Base-by-base conservation (phyloP, 2,113 vertebrate species). In the Hymenochirus boettgeri region DNA sequence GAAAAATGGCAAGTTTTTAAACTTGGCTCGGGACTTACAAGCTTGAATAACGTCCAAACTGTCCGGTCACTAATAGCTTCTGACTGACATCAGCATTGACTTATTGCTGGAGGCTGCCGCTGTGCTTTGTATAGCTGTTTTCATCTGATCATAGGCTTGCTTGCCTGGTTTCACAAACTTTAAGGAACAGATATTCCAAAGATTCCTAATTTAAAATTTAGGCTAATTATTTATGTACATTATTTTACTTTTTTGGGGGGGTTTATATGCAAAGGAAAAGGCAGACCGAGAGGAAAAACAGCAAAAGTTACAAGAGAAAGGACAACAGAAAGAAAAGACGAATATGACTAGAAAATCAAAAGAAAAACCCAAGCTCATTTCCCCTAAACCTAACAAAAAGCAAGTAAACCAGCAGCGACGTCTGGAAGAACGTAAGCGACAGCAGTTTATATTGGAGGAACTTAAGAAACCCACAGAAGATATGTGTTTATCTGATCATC, bases 381-480 rank as follows among this genome's bases (percentile, higher is more conserved):
- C 51, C 4, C 80, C 77, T 15, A 94, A 88, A 73, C 74, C 75
- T 0, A 92, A 93, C 5, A 91, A 91, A 74, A 85, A 86, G 3
- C 77, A 83, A 55, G 73, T 74, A 1, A 78, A 88, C 65, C 83
- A 89, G 13, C 94, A 95, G 81, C 88, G 86, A 51, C 89, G 92
- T 4, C 73, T 88, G 72, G 90, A 96, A 79, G 93, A 97, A 59
- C 85, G 91, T n/a, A 92, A 82, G 75, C 85, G 91, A 63, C 93
- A 96, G 72, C 95, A 96, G 81, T 74, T 89, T 61, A 94, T 99
- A 45, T 73, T 92, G 54, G 95, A 99, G 45, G 94, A 99, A 77
- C 86, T 98, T 80, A 99, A 93, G 85, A 99, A 96, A 62, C 96
- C 96, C 46, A 84, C 89, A 0, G 96, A 99, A 76, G 96, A 99